Percentiles rank a stretch among this genome's conserved stretches.
Evolutionary conservation across 2,888 invertebrate genomes (phyloP).

Genomic region (Acleris cristana): DNA sequence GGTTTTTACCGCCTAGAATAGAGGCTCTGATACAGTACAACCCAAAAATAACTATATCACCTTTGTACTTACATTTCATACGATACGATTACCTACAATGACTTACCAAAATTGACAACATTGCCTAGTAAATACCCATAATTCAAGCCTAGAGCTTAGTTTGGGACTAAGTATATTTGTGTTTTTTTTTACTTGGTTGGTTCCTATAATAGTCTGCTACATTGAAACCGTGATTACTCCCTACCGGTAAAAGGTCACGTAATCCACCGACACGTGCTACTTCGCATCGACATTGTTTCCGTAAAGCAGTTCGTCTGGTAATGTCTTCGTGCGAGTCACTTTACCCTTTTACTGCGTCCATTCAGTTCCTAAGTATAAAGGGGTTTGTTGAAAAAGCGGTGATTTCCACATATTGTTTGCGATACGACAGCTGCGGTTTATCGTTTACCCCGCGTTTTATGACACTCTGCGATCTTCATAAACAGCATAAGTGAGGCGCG

Average conservation of each 20-base stretch:
- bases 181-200: too few species aligned
- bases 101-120: too few species aligned
- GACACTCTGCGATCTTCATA: conserved; percentile 56
- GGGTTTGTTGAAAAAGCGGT: conserved; percentile 44
- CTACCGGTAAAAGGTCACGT: background rate
- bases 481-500: conserved; percentile 47
- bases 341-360: conserved; percentile 36
- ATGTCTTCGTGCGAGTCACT: conserved; percentile 33
- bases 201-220: too few species aligned
- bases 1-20: too few species aligned
- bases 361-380: conserved; percentile 31
- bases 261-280: conserved; percentile 4
- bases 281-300: conserved; percentile 29
- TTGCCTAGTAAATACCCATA: too few species aligned
- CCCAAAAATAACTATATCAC: too few species aligned
- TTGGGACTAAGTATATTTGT: too few species aligned
- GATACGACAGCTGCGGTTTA: conserved; percentile 59
- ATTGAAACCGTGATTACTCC: too few species aligned
- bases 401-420: conserved; percentile 44
- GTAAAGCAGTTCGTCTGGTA: conserved; percentile 32
- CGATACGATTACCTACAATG: too few species aligned
- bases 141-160: too few species aligned
- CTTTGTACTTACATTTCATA: too few species aligned
- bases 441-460: conserved; percentile 53
- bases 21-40: too few species aligned